Conservation (phyloP, 2,888 invertebrate species). For the Gonocerus acuteangulatus region DNA sequence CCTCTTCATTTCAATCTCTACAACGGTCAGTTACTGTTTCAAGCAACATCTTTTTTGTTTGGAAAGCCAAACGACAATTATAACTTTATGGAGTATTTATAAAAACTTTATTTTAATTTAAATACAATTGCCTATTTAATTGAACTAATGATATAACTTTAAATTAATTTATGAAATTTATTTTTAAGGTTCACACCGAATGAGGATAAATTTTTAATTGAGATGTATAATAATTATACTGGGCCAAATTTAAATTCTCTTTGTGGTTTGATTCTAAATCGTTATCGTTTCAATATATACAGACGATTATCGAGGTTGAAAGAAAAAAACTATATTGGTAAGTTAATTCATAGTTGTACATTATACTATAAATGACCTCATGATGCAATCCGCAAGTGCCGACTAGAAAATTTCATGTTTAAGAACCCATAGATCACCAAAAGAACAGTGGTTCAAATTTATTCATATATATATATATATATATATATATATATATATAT, state of each 20-base stretch:
- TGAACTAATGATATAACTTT: no score
- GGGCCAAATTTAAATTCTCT: slow-evolving; percentile 3
- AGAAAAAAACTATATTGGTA: neutral
- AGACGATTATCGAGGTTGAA: neutral
- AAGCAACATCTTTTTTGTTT: neutral
- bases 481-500: no score
- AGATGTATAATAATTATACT: slow-evolving; percentile 7
- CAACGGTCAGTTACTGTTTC: no score
- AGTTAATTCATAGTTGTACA: neutral
- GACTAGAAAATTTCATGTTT: no score
- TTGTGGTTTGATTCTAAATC: slow-evolving; percentile 10
- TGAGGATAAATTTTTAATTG: slow-evolving; percentile 5
- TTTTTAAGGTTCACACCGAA: neutral
- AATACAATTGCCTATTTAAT: no score
- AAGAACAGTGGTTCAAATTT: no score
- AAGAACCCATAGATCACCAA: no score
- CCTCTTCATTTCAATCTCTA: no score
- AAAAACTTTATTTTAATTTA: neutral
- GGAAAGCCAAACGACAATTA: neutral
- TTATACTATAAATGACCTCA: no score
- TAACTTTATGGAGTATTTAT: neutral
- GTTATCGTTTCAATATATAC: neutral
- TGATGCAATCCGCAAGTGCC: no score
- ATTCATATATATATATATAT: no score
- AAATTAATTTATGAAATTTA: no score